A percentile compares a stretch with the other conserved stretches of the same genome.
These are phyloP conservation scores for Hippocampus abdominalis DNA, from an alignment of 2,113 vertebrate species.

Conservation along the genomic window DNA sequence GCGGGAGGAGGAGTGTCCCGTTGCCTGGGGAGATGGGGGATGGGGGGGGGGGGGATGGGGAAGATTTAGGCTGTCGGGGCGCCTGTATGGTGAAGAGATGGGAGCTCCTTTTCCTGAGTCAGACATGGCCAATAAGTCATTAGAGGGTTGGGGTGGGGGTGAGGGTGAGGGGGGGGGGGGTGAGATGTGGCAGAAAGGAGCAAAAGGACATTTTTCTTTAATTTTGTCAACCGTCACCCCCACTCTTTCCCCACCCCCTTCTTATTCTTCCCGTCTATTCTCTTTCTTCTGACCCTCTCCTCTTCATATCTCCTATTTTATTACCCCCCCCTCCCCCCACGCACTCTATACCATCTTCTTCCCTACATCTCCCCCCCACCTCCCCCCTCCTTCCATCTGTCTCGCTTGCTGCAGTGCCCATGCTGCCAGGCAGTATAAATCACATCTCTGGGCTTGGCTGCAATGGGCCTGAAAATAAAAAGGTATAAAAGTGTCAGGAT, in stretches of 20 bases:
- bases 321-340: conserved; percentile 11
- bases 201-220: conserved; percentile 25
- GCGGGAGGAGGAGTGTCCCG: conserved; percentile 37
- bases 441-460: conserved; percentile 71
- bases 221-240: conserved; percentile 4
- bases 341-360: conserved; percentile 26
- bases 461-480: conserved; percentile 77
- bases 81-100: conserved; percentile 60
- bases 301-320: conserved; percentile 42
- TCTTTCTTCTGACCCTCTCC: conserved; percentile 24
- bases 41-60: conserved; percentile 3
- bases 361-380: conserved; percentile 5
- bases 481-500: conserved; percentile 75
- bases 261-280: conserved; percentile 16
- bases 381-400: conserved; percentile 58
- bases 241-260: conserved; percentile 16
- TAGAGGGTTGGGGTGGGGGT: conserved; percentile 38
- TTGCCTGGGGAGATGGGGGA: conserved; percentile 14
- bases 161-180: conserved; percentile 43
- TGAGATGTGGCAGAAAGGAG: conserved; percentile 36
- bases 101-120: conserved; percentile 61
- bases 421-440: conserved; percentile 75
- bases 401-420: conserved; percentile 72
- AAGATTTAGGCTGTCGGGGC: conserved; percentile 64
- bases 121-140: conserved; percentile 70